Base-by-base conservation (phyloP, 64 coral and sea anemone genomes). In the Montipora sp. region DNA sequence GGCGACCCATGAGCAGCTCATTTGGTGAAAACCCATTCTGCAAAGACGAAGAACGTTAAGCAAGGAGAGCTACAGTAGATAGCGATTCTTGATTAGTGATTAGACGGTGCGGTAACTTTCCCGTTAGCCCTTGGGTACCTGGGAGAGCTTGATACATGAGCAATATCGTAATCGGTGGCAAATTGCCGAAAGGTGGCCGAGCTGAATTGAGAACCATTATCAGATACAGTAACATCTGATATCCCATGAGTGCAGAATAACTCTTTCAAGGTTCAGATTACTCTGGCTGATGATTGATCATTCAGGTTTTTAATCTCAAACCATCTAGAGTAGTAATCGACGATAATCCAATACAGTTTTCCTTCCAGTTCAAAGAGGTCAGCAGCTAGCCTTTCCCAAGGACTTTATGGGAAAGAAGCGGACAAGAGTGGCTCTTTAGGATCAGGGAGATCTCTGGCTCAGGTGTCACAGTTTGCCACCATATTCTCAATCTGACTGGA, bases 241-340 rank as follows among this genome's bases (percentile, higher is more conserved):
- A 75, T 75, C 24, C 73, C 73, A 43, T 75, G 24, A 8, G 23
- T 75, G 27, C 24, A 44, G 85, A 96, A 96, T 50, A 96, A 67
- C 19, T 95, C 90, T 75, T 92, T 92, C 5, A 92, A 73, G 14
- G 36, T 68, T 20, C 49, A 24, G 48, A 92, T 92, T 20, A 78
- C 84, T 66, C 24, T n/a, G 83, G 10, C 10, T 1, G 73, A 75
- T 13, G 24, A 45, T 11, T 75, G 22, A 12, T 75, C 23, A 4
- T 10, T 13, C 7, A 75, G 73, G 23, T 24, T 55, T 45, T 68
- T 95, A 10, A 88, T 44, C 47, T 95, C 89, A 11, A 90, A 36
- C 93, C 82, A 95, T 63, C 89, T 92, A 4, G 51, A 95, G 69
- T 89, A 89, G 14, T 89, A 92, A 49, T 89, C 77, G 10, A 77